Percentiles rank a stretch among this genome's conserved stretches.
These are phyloP conservation scores for Micromys minutus DNA, from an alignment of 2,113 vertebrate species.

Conservation along the genomic window DNA sequence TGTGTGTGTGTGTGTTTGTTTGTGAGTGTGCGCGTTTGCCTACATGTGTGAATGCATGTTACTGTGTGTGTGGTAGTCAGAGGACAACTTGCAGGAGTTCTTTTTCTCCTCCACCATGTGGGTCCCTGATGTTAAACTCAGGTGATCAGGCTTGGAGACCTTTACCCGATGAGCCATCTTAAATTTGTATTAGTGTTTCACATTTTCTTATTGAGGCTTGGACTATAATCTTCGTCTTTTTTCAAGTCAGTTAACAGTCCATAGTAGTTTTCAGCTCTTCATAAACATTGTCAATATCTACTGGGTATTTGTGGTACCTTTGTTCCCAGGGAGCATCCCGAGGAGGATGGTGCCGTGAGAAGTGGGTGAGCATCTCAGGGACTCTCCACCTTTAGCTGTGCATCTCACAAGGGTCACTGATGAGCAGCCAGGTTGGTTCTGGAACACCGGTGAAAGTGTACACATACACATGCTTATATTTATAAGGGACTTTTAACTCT, in stretches of 20 bases:
- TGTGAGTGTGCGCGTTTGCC: too few relatives aligned
- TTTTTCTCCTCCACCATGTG: too few relatives aligned
- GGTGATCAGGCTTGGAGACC: background rate
- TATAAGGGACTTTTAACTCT: background rate
- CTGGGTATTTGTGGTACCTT: background rate
- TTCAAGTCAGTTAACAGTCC: background rate
- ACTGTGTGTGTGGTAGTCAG: background rate
- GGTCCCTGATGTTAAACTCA: background rate
- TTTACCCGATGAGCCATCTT: background rate
- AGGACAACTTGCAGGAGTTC: background rate
- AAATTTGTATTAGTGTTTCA: constrained; percentile 1
- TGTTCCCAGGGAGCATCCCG: background rate
- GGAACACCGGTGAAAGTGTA: background rate
- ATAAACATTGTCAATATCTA: background rate
- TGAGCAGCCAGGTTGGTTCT: background rate
- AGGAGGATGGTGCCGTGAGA: background rate
- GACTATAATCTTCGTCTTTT: background rate
- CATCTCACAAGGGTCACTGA: background rate
- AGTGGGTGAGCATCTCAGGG: background rate
- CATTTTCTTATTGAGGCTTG: background rate
- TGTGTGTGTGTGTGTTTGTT: background rate
- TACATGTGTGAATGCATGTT: background rate
- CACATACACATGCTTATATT: background rate
- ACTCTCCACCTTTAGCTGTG: background rate
- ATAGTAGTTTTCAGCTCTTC: background rate